A percentile compares a stretch with the other conserved stretches of the same genome.
phyloP scores from a whole-genome alignment of 2,888 invertebrate species.

The Glyphotaelius pellucidus region DNA sequence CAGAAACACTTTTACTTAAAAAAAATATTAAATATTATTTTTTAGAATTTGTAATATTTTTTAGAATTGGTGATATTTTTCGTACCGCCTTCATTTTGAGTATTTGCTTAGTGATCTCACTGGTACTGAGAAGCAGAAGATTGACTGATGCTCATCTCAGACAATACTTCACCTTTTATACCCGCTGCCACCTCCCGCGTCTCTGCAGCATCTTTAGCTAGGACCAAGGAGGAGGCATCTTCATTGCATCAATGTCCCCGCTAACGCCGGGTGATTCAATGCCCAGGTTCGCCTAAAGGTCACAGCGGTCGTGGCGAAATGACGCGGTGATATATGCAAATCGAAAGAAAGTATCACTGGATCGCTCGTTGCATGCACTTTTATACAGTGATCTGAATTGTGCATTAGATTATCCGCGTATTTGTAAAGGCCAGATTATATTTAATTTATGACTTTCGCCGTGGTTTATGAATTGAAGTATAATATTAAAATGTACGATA shows the following conservation, averaged over 20 bases:
- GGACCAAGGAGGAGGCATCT: conserved; percentile 24
- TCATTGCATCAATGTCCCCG: conserved; percentile 31
- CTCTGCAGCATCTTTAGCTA: conserved; percentile 19
- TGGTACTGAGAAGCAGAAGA: conserved; percentile 47
- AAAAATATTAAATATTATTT: neutral
- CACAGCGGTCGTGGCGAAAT: conserved; percentile 1
- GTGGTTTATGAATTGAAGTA: neutral
- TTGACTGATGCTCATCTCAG: conserved; percentile 52
- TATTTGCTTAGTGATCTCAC: conserved; percentile 43
- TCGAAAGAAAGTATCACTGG: conserved; percentile 26
- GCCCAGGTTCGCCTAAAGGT: conserved; percentile 16
- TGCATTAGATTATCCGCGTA: neutral
- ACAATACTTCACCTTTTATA: conserved; percentile 53
- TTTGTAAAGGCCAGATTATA: neutral
- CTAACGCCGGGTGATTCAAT: conserved; percentile 14
- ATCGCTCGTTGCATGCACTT: neutral
- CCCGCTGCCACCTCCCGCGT: conserved; percentile 47
- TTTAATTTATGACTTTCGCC: neutral
- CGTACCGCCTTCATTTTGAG: conserved; percentile 62
- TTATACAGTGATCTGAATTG: neutral
- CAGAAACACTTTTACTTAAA: neutral
- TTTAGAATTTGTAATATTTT: neutral
- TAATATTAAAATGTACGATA: neutral
- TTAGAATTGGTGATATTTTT: neutral
- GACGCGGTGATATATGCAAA: conserved; percentile 5